Percentiles rank a stretch among this genome's conserved stretches.
Conservation (phyloP, 2,113 vertebrate genomes). For the Hydrochoerus hydrochaeris region DNA sequence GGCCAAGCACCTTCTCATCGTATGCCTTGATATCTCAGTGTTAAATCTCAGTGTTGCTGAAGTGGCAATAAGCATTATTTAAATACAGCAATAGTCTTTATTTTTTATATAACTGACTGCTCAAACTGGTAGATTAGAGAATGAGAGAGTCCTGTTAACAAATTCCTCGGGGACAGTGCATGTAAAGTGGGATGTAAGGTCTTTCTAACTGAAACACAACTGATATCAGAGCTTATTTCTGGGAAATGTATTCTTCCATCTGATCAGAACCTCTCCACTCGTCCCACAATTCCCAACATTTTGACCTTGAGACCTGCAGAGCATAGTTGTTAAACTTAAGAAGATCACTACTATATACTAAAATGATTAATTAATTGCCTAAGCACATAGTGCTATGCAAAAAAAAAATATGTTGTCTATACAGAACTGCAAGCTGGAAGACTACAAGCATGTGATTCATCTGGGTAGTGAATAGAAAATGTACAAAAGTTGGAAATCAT, state of each 20-base stretch:
- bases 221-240: background rate
- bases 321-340: background rate
- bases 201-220: background rate
- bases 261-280: background rate
- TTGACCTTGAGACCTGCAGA: background rate
- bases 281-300: background rate
- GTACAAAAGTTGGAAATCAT: background rate
- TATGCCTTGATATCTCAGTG: background rate
- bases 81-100: background rate
- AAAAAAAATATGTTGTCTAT: background rate
- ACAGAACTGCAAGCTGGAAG: background rate
- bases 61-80: background rate
- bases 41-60: background rate
- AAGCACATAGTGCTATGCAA: background rate
- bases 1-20: background rate
- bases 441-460: background rate
- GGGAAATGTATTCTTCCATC: background rate
- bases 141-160: background rate
- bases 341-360: background rate
- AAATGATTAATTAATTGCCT: background rate
- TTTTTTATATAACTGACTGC: background rate
- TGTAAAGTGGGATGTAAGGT: background rate
- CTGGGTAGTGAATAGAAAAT: background rate
- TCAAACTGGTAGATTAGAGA: background rate
- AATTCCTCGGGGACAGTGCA: background rate